A percentile compares a stretch with the other conserved stretches of the same genome.
phyloP scores from a whole-genome alignment of 1,140 invertebrate genomes.

The Drosophila repleta region DNA sequence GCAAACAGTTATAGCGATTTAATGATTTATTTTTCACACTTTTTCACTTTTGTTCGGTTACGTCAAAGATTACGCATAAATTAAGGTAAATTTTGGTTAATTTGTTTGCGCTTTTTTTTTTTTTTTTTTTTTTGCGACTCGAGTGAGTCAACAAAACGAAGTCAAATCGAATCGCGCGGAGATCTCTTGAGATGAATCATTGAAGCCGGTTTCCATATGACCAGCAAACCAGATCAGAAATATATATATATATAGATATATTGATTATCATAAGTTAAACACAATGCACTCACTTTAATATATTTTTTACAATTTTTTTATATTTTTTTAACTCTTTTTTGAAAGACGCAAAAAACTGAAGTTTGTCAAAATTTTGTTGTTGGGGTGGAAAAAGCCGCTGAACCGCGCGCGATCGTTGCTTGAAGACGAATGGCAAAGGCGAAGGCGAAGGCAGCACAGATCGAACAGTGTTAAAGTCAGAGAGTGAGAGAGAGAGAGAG shows the following conservation, averaged over 20 bases:
- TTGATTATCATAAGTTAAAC: no score
- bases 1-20: conserved; percentile 49
- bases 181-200: conserved; percentile 29
- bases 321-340: conserved; percentile 11
- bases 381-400: conserved; percentile 1
- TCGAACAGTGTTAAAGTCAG: conserved; percentile 43
- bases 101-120: conserved; percentile 8
- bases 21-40: conserved; percentile 6
- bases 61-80: conserved; percentile 24
- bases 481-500: conserved; percentile 29
- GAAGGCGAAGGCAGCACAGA: conserved; percentile 45
- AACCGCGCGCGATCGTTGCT: conserved; percentile 73
- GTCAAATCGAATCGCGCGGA: conserved; percentile 10
- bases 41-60: conserved; percentile 60
- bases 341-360: conserved; percentile 5
- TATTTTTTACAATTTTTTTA: conserved; percentile 1
- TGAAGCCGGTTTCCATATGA: conserved; percentile 35
- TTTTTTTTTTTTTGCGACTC: conserved; percentile 17
- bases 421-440: conserved; percentile 59
- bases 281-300: conserved; percentile 18
- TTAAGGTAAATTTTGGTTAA: not conserved
- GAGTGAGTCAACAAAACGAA: conserved; percentile 35
- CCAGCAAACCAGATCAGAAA: conserved; percentile 1
- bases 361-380: conserved; percentile 1
- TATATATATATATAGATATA: conserved; percentile 1